These are phyloP conservation scores for Polydrusus cervinus DNA, from an alignment of 2,888 invertebrate genomes.

Conservation along the genomic window DNA sequence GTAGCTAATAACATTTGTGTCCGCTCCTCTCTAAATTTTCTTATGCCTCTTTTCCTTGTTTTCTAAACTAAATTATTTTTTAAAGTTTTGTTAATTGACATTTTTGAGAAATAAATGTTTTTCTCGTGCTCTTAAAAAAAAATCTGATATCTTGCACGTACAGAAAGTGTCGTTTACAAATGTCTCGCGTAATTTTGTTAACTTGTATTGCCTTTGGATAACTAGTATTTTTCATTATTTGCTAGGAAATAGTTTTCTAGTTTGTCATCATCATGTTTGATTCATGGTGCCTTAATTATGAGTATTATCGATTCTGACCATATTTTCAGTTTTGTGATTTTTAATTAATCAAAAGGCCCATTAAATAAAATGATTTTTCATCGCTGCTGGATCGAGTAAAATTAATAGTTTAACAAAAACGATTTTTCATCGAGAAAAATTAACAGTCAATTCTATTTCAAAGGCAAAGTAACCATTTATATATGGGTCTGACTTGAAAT, in stretches of 20 bases:
- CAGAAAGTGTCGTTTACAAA: too few species aligned
- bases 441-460: constrained; percentile 58
- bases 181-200: too few species aligned
- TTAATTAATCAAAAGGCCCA: constrained; percentile 55
- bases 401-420: constrained; percentile 61
- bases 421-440: constrained; percentile 66
- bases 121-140: too few species aligned
- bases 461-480: constrained; percentile 58
- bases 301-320: constrained; percentile 49
- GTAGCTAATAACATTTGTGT: too few species aligned
- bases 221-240: too few species aligned
- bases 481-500: constrained; percentile 50
- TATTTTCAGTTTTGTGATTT: constrained; percentile 54
- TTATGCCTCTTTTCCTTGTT: too few species aligned
- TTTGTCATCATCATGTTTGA: constrained; percentile 16
- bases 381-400: constrained; percentile 50
- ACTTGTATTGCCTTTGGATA: too few species aligned
- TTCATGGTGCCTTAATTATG: constrained; percentile 35
- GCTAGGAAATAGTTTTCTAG: constrained; percentile 4
- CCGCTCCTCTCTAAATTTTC: too few species aligned
- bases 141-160: too few species aligned
- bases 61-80: too few species aligned
- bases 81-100: too few species aligned
- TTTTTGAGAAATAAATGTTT: too few species aligned
- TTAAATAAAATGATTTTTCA: constrained; percentile 56